These are phyloP conservation scores for Diuraphis noxia DNA, from an alignment of 1,140 invertebrate species.

Conservation along the genomic window DNA sequence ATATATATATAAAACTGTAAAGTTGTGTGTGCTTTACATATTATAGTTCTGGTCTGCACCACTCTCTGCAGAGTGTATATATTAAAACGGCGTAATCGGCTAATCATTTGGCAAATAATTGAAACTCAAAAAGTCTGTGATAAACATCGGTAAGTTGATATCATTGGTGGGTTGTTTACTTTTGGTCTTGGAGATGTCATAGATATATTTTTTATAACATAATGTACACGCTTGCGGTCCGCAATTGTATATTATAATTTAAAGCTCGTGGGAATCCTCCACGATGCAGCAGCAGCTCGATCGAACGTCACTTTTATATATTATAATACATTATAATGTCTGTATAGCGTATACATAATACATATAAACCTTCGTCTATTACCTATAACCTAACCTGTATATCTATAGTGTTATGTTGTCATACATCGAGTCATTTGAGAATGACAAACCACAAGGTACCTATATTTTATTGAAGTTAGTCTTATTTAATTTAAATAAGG, in stretches of 20 bases:
- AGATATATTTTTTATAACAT: not conserved
- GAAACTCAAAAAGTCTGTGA: conserved; percentile 1
- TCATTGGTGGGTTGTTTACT: conserved; percentile 41
- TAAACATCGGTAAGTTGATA: conserved; percentile 49
- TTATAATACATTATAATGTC: too few species aligned
- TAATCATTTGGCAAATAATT: conserved; percentile 44
- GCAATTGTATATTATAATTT: not conserved
- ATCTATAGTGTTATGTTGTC: too few species aligned
- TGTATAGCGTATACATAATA: too few species aligned
- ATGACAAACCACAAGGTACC: too few species aligned
- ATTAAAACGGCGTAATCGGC: not conserved
- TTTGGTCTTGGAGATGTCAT: not conserved
- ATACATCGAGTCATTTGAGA: too few species aligned
- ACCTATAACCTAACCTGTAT: too few species aligned
- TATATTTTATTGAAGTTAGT: too few species aligned
- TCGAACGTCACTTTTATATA: not conserved
- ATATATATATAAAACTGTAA: not conserved
- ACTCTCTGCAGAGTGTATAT: too few species aligned
- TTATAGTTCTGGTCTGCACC: not conserved
- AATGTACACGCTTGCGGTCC: not conserved
- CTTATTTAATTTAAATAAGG: too few species aligned
- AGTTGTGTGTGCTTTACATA: not conserved
- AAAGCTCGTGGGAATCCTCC: conserved; percentile 8
- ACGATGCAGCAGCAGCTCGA: not conserved
- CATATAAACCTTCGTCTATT: too few species aligned